Conservation (phyloP, 2,113 vertebrate genomes). For the Struthidea cinerea region DNA sequence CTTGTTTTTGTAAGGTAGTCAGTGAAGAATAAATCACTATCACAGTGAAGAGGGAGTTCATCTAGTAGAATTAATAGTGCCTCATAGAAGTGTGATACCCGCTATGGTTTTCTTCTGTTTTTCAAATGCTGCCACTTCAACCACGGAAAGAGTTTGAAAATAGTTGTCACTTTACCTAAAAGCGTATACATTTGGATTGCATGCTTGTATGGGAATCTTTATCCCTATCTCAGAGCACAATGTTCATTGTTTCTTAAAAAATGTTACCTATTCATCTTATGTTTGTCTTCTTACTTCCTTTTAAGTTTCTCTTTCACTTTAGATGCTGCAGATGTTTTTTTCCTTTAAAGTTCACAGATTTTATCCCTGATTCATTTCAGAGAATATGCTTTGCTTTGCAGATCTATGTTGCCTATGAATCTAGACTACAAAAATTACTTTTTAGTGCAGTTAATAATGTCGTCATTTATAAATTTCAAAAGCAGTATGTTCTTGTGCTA, state of each 20-base stretch:
- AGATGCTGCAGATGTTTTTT: not conserved
- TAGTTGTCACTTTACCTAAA: not conserved
- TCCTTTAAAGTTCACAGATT: not conserved
- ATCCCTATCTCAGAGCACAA: not conserved
- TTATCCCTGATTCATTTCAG: slow-evolving; percentile 13
- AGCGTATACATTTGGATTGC: not conserved
- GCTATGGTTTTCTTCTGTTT: not conserved
- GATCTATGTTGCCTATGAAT: not conserved
- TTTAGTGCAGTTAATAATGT: not conserved
- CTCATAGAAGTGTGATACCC: not conserved
- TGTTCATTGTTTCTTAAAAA: not conserved
- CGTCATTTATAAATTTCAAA: not conserved
- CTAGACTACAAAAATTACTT: slow-evolving; percentile 1
- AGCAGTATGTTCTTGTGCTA: not conserved
- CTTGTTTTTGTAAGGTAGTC: not conserved
- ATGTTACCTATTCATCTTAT: not conserved
- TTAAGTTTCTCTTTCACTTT: not conserved
- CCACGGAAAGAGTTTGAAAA: not conserved
- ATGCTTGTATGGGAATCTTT: not conserved
- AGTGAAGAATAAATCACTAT: not conserved
- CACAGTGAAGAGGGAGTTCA: not conserved
- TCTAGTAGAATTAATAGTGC: not conserved
- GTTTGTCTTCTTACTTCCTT: not conserved
- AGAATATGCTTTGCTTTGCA: not conserved
- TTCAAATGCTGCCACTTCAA: not conserved